Percentiles rank a stretch among this genome's conserved stretches.
Conservation (phyloP, 2,888 invertebrate genomes). For the Chrysotoxum bicinctum region DNA sequence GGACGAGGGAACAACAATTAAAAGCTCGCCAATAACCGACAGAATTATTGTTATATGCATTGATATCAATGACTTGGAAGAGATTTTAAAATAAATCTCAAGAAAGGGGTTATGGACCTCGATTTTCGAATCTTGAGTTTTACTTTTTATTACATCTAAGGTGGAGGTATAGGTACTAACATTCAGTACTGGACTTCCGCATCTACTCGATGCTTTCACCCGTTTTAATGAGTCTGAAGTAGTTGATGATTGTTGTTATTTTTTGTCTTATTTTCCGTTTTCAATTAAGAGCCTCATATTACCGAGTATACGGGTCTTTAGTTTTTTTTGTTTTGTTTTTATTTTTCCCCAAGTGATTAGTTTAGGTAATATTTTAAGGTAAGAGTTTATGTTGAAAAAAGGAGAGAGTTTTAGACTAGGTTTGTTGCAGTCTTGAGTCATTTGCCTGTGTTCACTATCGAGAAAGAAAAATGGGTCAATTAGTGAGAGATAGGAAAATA, state of each 20-base stretch:
- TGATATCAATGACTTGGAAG: slow-evolving; percentile 23
- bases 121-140: slow-evolving; percentile 9
- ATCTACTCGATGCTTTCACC: slow-evolving; percentile 51
- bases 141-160: slow-evolving; percentile 8
- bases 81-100: slow-evolving; percentile 22
- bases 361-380: slow-evolving; percentile 62
- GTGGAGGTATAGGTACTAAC: neutral
- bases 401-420: slow-evolving; percentile 60
- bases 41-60: slow-evolving; percentile 25
- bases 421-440: slow-evolving; percentile 13
- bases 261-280: slow-evolving; percentile 29
- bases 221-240: slow-evolving; percentile 53
- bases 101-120: slow-evolving; percentile 26
- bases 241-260: slow-evolving; percentile 41
- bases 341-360: slow-evolving; percentile 39
- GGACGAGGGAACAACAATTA: slow-evolving; percentile 37
- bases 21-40: slow-evolving; percentile 35
- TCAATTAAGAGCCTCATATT: slow-evolving; percentile 59
- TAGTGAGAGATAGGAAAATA: slow-evolving; percentile 44
- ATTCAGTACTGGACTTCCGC: slow-evolving; percentile 14
- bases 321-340: slow-evolving; percentile 6
- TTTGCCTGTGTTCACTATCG: slow-evolving; percentile 5
- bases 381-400: slow-evolving; percentile 41
- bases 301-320: slow-evolving; percentile 16
- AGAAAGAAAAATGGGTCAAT: slow-evolving; percentile 56